Evolutionary conservation across 2,888 invertebrate genomes (phyloP), one percentile per base, ranked within the genome.

Genomic region (Desoria tigrina): DNA sequence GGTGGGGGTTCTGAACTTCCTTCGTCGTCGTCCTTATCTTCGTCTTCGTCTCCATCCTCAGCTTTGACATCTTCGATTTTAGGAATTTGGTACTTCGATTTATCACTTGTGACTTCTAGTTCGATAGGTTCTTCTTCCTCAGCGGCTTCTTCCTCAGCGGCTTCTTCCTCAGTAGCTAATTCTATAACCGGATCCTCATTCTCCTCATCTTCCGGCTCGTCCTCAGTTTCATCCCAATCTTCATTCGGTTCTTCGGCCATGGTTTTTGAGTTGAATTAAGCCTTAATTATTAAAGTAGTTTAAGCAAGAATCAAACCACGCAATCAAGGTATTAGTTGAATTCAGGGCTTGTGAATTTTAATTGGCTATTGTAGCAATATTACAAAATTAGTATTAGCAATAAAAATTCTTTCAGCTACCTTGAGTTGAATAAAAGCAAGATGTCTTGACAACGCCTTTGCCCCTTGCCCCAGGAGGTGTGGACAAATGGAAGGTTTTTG

Each of bases 11-110:
- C 37, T n/a, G 23, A 21, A 1, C 51, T 60, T 11, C 55, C 63
- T 50, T 65, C 64, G 11, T 64, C 62, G 24, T 61, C 68, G 2
- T 57, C 62, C 26, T 57, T 64, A 4, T 14, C 59, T 23, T 58
- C 7, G 1, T 56, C 56, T 37, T 42, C 62, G n/a, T 28, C 18
- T 24, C n/a, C n/a, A n/a, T n/a, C n/a, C n/a, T n/a, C n/a, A n/a
- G n/a, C n/a, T n/a, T n/a, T n/a, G 54, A 9, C 14, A 14, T 50
- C 21, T 7, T 50, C 21, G n/a, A 9, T 50, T 7, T 50, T 50
- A 9, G 21, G 21, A n/a, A n/a, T n/a, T n/a, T n/a, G 16, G 50
- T 50, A 9, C 21, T 14, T 21, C 16, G 21, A 9, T 14, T 27
- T 16, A 11, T 54, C 27, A 18, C 7, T 50, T 9, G 16, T 50